phyloP scores from a whole-genome alignment of 2,797 vertebrate genomes.

The Melanotaenia trifasciata region DNA sequence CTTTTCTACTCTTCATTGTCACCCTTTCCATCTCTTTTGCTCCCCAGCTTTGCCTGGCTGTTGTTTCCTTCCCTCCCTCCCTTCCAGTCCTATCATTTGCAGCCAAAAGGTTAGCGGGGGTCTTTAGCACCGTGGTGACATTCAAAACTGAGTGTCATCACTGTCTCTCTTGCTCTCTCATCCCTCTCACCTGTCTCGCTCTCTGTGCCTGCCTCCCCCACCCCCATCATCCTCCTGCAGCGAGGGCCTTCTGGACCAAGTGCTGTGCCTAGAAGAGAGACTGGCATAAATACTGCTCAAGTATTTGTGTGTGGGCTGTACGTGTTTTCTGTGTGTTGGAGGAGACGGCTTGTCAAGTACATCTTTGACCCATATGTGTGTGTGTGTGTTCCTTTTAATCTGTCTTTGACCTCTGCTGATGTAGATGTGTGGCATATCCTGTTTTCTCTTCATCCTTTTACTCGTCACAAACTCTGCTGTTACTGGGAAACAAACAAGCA shows the following conservation, averaged over 20 bases:
- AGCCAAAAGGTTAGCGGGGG: conserved; percentile 82
- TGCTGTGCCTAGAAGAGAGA: conserved; percentile 70
- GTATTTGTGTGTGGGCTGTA: conserved; percentile 67
- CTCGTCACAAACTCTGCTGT: conserved; percentile 1
- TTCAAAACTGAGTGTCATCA: conserved; percentile 81
- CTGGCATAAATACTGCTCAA: conserved; percentile 68
- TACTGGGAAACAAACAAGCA: conserved; percentile 33
- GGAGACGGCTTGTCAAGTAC: conserved; percentile 63
- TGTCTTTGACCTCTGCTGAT: conserved; percentile 59
- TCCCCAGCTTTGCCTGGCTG: conserved; percentile 59
- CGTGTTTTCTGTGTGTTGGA: conserved; percentile 49
- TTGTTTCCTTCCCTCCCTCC: conserved; percentile 24
- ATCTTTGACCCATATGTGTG: conserved; percentile 60
- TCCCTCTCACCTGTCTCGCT: conserved; percentile 66
- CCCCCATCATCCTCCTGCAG: conserved; percentile 70
- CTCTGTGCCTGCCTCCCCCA: conserved; percentile 50
- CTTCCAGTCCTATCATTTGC: conserved; percentile 64
- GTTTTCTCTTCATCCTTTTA: conserved; percentile 32
- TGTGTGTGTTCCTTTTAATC: conserved; percentile 50
- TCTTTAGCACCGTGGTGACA: conserved; percentile 82
- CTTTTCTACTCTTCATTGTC: conserved; percentile 56
- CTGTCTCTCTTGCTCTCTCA: conserved; percentile 64
- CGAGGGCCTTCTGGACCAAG: conserved; percentile 78
- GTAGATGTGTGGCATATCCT: conserved; percentile 36
- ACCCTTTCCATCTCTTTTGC: conserved; percentile 56